Evolutionary conservation across 2,797 vertebrate species (phyloP).

Genomic region (Muscicapa striata): DNA sequence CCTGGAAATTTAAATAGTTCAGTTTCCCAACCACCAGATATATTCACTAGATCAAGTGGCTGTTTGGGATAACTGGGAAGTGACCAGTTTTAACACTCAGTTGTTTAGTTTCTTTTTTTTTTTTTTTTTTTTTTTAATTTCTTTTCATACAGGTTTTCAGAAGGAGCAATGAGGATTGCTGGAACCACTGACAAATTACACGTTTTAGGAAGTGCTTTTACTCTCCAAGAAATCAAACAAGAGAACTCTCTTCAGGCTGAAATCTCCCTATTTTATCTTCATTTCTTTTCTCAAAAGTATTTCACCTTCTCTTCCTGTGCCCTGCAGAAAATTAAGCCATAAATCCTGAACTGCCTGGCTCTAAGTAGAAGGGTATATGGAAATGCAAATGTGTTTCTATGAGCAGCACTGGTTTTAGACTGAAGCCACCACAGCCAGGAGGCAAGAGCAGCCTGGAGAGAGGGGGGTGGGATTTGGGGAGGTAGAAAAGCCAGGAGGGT

Average conservation of each 20-base stretch:
- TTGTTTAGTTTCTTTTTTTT: too few relatives aligned
- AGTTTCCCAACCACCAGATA: not conserved
- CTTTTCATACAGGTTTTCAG: not conserved
- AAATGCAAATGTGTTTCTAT: not conserved
- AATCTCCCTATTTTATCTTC: not conserved
- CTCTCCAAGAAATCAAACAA: not conserved
- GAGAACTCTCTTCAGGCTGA: not conserved
- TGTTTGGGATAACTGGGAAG: not conserved
- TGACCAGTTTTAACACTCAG: not conserved
- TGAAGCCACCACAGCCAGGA: not conserved
- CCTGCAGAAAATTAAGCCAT: conserved; percentile 26
- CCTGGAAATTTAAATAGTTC: not conserved
- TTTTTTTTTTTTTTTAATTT: not conserved
- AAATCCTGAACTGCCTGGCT: not conserved
- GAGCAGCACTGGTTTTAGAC: not conserved
- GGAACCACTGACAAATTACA: not conserved
- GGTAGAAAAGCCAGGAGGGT: not conserved
- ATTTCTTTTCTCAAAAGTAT: not conserved
- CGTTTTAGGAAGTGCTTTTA: not conserved
- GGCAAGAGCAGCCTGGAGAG: not conserved
- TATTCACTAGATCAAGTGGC: not conserved
- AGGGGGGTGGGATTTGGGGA: fast-evolving
- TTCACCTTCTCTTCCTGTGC: not conserved
- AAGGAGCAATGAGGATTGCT: not conserved
- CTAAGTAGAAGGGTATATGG: not conserved